Evolutionary conservation across 23 tunicate species (phyloP), one percentile per base, ranked within the genome.

Genomic region (Ascidia mentula): DNA sequence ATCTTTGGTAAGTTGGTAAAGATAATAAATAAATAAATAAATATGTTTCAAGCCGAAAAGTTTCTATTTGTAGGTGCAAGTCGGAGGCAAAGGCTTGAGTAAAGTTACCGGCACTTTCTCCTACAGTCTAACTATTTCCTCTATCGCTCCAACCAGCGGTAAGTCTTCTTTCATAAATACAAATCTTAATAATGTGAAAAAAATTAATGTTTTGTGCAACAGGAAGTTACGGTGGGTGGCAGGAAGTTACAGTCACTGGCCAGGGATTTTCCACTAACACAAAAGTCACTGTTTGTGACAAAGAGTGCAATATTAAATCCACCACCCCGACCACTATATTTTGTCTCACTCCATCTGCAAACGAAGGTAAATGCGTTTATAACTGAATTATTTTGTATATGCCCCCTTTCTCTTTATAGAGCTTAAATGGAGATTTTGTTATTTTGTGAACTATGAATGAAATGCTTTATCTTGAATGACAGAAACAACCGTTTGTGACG

Each of bases 161-260:
- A 39, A 32, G 32, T 42, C 15, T 42, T 42, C 53, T n/a, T n/a
- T n/a, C n/a, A n/a, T n/a, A n/a, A 42, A 42, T 9, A 42, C 53
- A 12, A 12, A 42, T 42, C 15, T 53, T 5, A 9, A 6, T 5
- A 53, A 9, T 6, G 7, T 9, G 24, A 9, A 6, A 53, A 53
- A 9, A 42, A 9, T 12, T 42, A 42, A 42, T n/a, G n/a, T n/a
- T n/a, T n/a, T n/a, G 53, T 42, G 53, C 53, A 42, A 46, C 40
- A 92, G 97, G 97, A 33, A 92, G 97, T 46, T 76, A 34, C 40
- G 97, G 97, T 37, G 97, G 97, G 13, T 79, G 86, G 0, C 87
- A 87, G 28, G 22, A 6, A 6, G 26, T 92, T 6, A 79, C 86
- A 18, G 12, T 92, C 38, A 31, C 18, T 7, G 97, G 97, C 13